Evolutionary conservation across 2,888 invertebrate species (phyloP).

Genomic region (Luperina testacea): DNA sequence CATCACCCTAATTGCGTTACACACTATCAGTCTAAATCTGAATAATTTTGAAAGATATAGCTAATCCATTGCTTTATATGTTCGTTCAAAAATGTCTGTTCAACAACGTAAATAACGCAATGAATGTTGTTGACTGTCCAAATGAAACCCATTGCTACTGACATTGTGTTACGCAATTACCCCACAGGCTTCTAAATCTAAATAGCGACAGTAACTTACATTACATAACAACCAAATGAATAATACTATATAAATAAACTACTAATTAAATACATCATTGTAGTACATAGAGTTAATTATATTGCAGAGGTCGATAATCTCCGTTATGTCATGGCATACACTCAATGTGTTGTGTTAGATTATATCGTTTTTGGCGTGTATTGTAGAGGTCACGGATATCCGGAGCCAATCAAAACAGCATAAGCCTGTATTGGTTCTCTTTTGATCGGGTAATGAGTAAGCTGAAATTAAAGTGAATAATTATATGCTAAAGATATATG

Average conservation of each 20-base stretch:
- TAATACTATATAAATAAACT: slow-evolving; percentile 41
- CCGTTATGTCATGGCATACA: slow-evolving; percentile 53
- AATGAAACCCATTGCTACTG: no score
- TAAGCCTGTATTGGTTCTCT: slow-evolving; percentile 11
- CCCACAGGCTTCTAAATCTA: background rate
- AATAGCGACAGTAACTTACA: background rate
- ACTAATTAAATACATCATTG: slow-evolving; percentile 59
- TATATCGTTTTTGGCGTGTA: slow-evolving; percentile 21
- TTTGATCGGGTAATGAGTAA: slow-evolving; percentile 10
- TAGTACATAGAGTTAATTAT: slow-evolving; percentile 59
- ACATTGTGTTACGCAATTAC: no score
- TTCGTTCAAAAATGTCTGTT: no score
- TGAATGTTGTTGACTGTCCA: no score
- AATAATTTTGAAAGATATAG: no score
- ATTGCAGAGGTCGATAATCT: slow-evolving; percentile 47
- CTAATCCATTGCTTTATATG: no score
- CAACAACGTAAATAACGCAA: no score
- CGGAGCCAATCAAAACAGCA: slow-evolving; percentile 42
- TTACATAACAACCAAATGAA: slow-evolving; percentile 42
- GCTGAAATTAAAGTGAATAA: no score
- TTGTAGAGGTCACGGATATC: slow-evolving; percentile 56
- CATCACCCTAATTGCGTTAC: no score
- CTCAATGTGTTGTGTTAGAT: slow-evolving; percentile 33
- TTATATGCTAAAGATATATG: background rate
- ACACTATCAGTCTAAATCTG: no score